Percentiles rank a stretch among this genome's conserved stretches.
Evolutionary conservation across 1,140 invertebrate species (phyloP).

Genomic region (Drosophila subobscura): DNA sequence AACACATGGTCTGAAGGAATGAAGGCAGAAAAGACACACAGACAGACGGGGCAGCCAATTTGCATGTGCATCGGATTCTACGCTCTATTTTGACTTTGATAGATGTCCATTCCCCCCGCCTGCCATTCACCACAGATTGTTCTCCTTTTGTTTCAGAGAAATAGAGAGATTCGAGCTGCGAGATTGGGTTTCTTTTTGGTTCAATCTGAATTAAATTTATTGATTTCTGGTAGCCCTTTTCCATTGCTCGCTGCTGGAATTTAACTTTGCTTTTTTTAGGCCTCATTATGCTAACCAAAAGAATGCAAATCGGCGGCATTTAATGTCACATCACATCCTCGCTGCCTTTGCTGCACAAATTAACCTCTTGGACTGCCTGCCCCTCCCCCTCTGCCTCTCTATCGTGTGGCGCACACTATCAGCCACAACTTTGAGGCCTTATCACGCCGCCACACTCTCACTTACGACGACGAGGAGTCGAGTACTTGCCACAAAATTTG

Average conservation of each 20-base stretch:
- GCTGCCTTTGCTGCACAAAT: conserved; percentile 14
- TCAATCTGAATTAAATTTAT: too few species aligned
- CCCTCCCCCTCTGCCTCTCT: conserved; percentile 4
- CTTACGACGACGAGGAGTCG: conserved; percentile 26
- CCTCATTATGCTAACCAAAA: conserved; percentile 70
- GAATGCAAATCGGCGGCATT: conserved; percentile 78
- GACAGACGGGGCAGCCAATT: conserved; percentile 31
- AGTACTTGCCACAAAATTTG: conserved; percentile 67
- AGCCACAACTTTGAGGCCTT: conserved; percentile 47
- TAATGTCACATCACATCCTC: conserved; percentile 57
- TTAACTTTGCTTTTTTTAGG: conserved; percentile 52
- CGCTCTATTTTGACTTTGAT: conserved; percentile 79
- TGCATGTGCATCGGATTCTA: conserved; percentile 55
- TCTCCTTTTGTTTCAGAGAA: conserved; percentile 9
- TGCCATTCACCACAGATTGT: not conserved
- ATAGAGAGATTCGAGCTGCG: conserved; percentile 27
- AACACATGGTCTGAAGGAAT: conserved; percentile 65
- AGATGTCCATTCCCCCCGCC: conserved; percentile 43
- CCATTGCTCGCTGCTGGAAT: not conserved
- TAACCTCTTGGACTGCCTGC: conserved; percentile 4
- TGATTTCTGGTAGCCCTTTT: not conserved
- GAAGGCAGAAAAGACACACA: conserved; percentile 7
- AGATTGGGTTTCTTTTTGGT: conserved; percentile 4
- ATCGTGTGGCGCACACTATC: conserved; percentile 43
- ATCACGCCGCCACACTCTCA: conserved; percentile 80